Conservation (phyloP, 92 coral and sea anemone species). For the Zoanthus sansibaricus region DNA sequence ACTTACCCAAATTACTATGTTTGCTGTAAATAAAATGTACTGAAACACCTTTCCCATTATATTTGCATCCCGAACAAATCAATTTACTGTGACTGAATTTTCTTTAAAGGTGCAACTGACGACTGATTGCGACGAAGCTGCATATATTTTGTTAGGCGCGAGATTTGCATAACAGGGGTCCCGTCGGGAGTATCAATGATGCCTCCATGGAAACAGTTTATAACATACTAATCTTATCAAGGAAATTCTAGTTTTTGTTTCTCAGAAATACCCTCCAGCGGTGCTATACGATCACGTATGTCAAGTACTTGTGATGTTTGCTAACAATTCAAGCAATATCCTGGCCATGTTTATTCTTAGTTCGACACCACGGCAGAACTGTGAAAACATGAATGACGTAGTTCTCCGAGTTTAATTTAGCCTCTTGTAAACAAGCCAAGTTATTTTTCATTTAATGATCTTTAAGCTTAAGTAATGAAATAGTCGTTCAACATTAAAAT, state of each 20-base stretch:
- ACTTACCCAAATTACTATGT: conserved; percentile 37
- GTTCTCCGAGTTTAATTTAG: too few species aligned
- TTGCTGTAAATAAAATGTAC: conserved; percentile 40
- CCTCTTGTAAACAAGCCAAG: too few species aligned
- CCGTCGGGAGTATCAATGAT: neutral
- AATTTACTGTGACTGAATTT: neutral
- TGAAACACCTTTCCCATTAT: conserved; percentile 38
- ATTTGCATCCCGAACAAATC: neutral
- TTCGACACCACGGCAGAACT: too few species aligned
- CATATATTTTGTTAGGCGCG: too few species aligned
- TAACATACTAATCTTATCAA: neutral
- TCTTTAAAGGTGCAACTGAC: neutral
- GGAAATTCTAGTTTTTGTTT: too few species aligned
- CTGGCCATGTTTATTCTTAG: too few species aligned
- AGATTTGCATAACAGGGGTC: neutral
- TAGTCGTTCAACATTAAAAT: too few species aligned
- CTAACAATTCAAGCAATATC: neutral
- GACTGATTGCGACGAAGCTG: too few species aligned
- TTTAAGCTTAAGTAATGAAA: too few species aligned
- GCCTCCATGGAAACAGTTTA: neutral
- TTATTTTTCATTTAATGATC: too few species aligned
- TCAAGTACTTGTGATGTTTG: neutral
- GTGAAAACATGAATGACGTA: too few species aligned
- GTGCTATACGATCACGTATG: neutral
- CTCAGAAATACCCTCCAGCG: too few species aligned